Percentiles rank a stretch among this genome's conserved stretches.
Evolutionary conservation across 30 jellyfish, hydroid and myxozoan species (phyloP).

Genomic region (Aurelia coerulea): DNA sequence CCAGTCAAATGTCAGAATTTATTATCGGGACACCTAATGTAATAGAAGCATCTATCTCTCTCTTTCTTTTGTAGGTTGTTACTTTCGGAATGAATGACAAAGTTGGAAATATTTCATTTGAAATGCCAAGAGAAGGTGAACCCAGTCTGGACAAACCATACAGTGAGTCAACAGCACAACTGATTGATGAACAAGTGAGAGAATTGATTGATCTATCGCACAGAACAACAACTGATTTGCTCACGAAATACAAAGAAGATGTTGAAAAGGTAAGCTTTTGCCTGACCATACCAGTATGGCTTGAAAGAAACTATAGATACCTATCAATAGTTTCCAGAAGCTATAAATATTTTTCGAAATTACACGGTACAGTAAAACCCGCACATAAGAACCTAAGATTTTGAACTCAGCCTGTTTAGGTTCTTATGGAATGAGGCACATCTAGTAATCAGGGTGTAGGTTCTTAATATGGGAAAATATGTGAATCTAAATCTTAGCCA

Average conservation of each 20-base stretch:
- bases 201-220: constrained; percentile 90
- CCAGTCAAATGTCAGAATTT: no score
- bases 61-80: constrained; percentile 79
- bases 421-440: no score
- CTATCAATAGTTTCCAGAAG: no score
- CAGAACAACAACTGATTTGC: constrained; percentile 70
- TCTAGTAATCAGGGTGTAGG: no score
- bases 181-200: constrained; percentile 97
- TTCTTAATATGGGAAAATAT: no score
- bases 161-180: constrained; percentile 99
- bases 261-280: constrained; percentile 81
- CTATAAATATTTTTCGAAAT: no score
- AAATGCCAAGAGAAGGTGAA: constrained; percentile 96
- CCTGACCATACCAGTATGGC: not conserved
- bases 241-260: constrained; percentile 78
- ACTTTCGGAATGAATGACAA: constrained; percentile 97
- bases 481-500: no score
- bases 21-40: no score
- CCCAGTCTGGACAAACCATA: constrained; percentile 96
- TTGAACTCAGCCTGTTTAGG: no score
- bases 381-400: no score
- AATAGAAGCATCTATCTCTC: not conserved
- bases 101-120: constrained; percentile 92
- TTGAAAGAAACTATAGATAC: no score
- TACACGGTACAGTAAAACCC: no score